Base-by-base conservation (phyloP, 2,888 invertebrate genomes). In the Mythimna loreyi region DNA sequence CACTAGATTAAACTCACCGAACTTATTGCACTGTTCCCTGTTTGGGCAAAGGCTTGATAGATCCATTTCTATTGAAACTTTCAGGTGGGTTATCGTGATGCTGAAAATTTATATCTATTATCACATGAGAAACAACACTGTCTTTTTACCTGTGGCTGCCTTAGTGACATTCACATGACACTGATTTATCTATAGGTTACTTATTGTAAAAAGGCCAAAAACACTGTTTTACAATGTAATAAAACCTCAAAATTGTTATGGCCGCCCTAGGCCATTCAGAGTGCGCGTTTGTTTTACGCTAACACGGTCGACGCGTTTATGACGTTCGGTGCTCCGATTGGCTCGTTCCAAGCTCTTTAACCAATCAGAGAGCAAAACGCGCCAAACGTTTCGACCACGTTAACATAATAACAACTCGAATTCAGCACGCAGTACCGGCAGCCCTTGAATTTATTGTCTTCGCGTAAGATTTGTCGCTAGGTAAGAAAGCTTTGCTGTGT, bases 1-100 rank as follows among this genome's bases (percentile, higher is more conserved):
- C 28, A 49, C 1, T 67, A 30, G 9, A 25, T 3, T n/a, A 53
- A 52, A 72, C 83, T 83, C 68, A 83, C 92, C 87, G 69, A 90
- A 90, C 56, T 79, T 89, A 78, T 73, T 92, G 82, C 93, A 93
- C n/a, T 86, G 80, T 3, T 86, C 83, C 82, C 72, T 91, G 69
- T 85, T 60, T 4, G 85, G 73, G 72, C 93, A 93, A 5, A 89
- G 40, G 60, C 66, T 62, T 21, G 83, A 70, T 25, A 88, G 50
- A 82, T 91, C 87, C 90, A 90, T 89, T n/a, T 56, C 78, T 57
- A 74, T 60, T 49, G 58, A 25, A 59, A 75, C 60, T 56, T 61
- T 40, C 25, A 25, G n/a, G 9, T 36, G 45, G 36, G n/a, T 33
- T 60, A 6, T 45, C 23, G n/a, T 50, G 36, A 57, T 60, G 50